Evolutionary conservation across 2,113 vertebrate species (phyloP).

Genomic region (Actenoides lindsayi): DNA sequence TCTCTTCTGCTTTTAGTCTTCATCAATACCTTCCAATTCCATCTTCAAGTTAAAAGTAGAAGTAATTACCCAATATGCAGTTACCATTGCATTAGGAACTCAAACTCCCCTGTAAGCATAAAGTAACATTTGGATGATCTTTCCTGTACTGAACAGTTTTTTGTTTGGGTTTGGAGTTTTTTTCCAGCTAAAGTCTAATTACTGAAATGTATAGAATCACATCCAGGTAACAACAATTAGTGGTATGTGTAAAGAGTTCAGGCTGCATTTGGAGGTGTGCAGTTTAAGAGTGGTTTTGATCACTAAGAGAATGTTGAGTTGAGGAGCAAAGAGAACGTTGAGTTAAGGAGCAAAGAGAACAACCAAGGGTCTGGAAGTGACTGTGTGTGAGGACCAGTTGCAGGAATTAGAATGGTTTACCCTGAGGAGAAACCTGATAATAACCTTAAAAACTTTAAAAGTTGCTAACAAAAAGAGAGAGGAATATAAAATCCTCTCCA

Average conservation of each 20-base stretch:
- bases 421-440: too few relatives aligned
- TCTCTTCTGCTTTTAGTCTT: neutral
- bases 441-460: neutral
- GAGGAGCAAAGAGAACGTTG: neutral
- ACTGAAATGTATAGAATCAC: neutral
- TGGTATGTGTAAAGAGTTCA: neutral
- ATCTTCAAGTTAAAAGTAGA: neutral
- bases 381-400: accelerated
- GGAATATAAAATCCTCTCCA: neutral
- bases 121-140: neutral
- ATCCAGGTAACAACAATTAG: neutral
- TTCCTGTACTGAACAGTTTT: neutral
- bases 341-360: neutral
- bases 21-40: neutral
- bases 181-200: neutral
- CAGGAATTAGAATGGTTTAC: neutral
- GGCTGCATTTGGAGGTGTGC: neutral
- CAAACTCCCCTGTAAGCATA: neutral
- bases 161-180: neutral
- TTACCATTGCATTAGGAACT: neutral
- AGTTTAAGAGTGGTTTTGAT: neutral
- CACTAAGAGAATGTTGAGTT: accelerated
- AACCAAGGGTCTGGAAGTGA: neutral
- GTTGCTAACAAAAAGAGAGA: neutral
- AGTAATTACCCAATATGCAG: neutral